Percentiles rank a stretch among this genome's conserved stretches.
These are phyloP conservation scores for Drosophila imparisetae DNA, from an alignment of 2,888 invertebrate genomes.

Conservation along the genomic window DNA sequence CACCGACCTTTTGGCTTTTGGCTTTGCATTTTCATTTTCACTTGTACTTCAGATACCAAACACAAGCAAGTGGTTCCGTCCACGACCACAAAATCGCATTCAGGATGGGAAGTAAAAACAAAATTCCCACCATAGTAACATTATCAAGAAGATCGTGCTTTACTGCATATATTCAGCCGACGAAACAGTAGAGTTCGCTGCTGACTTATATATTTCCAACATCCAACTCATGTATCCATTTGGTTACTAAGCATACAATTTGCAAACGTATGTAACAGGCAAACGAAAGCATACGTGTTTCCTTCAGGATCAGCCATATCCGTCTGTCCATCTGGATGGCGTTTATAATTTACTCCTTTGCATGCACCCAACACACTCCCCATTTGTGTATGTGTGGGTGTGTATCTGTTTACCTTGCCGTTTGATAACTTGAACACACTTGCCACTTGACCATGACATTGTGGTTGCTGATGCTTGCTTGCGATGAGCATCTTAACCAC, in stretches of 20 bases:
- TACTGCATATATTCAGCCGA: not conserved
- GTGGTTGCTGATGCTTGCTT: conserved; percentile 22
- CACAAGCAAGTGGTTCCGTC: conserved; percentile 26
- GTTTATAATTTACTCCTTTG: not conserved
- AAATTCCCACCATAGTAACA: conserved; percentile 46
- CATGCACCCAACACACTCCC: conserved; percentile 30
- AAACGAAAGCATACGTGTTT: not conserved
- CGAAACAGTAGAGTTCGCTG: not conserved
- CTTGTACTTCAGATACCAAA: conserved; percentile 30
- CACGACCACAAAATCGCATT: conserved; percentile 55
- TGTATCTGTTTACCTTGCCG: conserved; percentile 33
- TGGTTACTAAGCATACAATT: not conserved
- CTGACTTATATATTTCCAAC: not conserved
- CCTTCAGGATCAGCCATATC: not conserved
- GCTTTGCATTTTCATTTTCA: conserved; percentile 46
- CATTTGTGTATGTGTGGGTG: conserved; percentile 7
- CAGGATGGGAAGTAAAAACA: conserved; percentile 41
- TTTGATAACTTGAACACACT: conserved; percentile 60
- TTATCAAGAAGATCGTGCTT: conserved; percentile 14
- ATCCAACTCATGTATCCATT: not conserved
- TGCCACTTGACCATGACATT: conserved; percentile 30
- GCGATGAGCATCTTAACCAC: conserved; percentile 51
- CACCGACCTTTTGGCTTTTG: conserved; percentile 21
- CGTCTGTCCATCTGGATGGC: not conserved
- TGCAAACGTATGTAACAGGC: not conserved